Conservation (phyloP, 2,113 vertebrate genomes). For the Sinocyclocheilus anshuiensis region DNA sequence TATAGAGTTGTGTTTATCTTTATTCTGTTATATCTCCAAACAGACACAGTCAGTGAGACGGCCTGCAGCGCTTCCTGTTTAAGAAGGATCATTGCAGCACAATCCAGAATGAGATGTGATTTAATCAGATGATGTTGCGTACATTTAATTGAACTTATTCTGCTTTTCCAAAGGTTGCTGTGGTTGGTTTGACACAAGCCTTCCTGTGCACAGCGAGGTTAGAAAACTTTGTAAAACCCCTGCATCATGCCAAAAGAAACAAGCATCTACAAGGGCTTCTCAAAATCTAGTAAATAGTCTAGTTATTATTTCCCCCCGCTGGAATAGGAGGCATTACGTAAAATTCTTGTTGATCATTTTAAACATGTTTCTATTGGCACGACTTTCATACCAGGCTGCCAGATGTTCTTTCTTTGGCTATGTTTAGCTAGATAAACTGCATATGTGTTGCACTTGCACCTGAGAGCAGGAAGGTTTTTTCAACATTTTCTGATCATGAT, state of each 20-base stretch:
- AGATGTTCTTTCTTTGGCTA: conserved; percentile 76
- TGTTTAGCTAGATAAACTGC: conserved; percentile 70
- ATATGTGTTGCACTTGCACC: conserved; percentile 52
- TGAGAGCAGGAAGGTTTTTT: background rate
- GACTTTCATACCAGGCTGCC: conserved; percentile 62
- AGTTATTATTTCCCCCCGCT: conserved; percentile 40
- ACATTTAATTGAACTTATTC: conserved; percentile 1
- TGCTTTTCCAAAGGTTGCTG: background rate
- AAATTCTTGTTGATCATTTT: conserved; percentile 68
- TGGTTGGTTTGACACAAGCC: conserved; percentile 17
- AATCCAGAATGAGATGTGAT: background rate
- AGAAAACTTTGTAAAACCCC: background rate
- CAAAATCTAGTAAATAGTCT: conserved; percentile 56
- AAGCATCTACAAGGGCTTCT: conserved; percentile 23
- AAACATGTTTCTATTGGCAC: conserved; percentile 73
- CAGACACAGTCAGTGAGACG: background rate
- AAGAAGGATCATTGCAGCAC: background rate
- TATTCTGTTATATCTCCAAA: background rate
- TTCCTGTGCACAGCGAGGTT: conserved; percentile 13
- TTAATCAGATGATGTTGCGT: background rate
- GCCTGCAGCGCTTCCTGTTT: conserved; percentile 1
- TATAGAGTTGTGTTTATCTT: background rate
- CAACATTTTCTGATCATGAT: background rate
- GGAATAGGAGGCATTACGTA: conserved; percentile 64
- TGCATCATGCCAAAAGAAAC: background rate